These are phyloP conservation scores for Dasypus novemcinctus DNA, from an alignment of 2,113 vertebrate species.

Conservation along the genomic window DNA sequence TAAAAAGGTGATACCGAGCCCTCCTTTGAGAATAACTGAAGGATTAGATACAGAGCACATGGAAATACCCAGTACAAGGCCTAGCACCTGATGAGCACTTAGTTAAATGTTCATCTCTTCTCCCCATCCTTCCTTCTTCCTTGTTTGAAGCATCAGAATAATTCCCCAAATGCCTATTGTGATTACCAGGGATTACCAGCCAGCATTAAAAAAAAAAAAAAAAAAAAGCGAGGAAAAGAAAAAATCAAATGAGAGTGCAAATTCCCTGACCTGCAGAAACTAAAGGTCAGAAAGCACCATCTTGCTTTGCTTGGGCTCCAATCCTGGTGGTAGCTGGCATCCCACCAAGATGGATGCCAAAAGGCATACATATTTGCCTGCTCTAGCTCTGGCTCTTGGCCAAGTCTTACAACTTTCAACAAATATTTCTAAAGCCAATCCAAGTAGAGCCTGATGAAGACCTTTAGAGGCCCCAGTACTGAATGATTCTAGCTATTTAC, in stretches of 20 bases:
- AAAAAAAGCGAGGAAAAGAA: neutral
- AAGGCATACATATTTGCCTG: neutral
- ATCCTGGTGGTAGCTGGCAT: too few species aligned
- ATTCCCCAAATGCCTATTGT: neutral
- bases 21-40: neutral
- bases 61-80: neutral
- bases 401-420: neutral
- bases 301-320: neutral
- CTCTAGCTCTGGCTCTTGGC: neutral
- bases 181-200: neutral
- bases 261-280: neutral
- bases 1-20: neutral
- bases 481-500: neutral
- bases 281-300: neutral
- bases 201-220: neutral
- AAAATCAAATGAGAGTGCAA: neutral
- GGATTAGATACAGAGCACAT: neutral
- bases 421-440: neutral
- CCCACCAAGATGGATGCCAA: rapidly evolving
- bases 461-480: neutral
- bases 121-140: neutral
- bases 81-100: neutral
- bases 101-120: neutral
- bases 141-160: neutral
- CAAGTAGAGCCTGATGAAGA: neutral